These are phyloP conservation scores for Urocynchramus pylzowi DNA, from an alignment of 2,113 vertebrate genomes.

Conservation along the genomic window DNA sequence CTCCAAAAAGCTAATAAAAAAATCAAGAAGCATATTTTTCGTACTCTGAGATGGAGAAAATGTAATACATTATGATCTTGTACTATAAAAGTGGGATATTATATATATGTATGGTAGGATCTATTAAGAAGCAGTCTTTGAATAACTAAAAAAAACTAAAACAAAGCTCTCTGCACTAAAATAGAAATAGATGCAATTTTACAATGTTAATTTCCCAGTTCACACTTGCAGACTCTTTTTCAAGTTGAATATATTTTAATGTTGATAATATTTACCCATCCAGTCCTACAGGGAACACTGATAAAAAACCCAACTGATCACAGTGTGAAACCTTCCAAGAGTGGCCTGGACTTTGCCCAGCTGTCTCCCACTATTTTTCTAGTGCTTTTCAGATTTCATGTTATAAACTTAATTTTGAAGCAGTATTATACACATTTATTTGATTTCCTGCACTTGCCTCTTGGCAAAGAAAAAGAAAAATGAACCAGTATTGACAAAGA, in stretches of 20 bases:
- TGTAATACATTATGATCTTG: not conserved
- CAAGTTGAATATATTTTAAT: not conserved
- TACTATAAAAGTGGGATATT: not conserved
- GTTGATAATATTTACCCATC: not conserved
- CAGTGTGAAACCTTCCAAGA: not conserved
- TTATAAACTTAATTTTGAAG: slow-evolving; percentile 25
- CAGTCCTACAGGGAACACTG: not conserved
- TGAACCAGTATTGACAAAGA: not conserved
- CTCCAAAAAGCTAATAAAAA: not conserved
- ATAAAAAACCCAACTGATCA: not conserved
- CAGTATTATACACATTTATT: not conserved
- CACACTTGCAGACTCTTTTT: not conserved
- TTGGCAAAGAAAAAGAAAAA: slow-evolving; percentile 23
- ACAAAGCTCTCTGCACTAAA: not conserved
- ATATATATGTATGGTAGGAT: not conserved
- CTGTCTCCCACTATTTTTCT: not conserved
- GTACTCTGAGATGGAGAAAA: not conserved
- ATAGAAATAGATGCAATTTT: not conserved
- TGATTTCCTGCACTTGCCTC: slow-evolving; percentile 14
- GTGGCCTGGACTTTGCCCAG: not conserved
- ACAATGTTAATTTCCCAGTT: not conserved
- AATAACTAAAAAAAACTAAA: not conserved
- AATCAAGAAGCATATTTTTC: not conserved
- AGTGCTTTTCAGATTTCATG: not conserved
- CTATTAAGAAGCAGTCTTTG: not conserved